Base-by-base conservation (phyloP, 2,797 vertebrate genomes). In the Psittacula derbiana region DNA sequence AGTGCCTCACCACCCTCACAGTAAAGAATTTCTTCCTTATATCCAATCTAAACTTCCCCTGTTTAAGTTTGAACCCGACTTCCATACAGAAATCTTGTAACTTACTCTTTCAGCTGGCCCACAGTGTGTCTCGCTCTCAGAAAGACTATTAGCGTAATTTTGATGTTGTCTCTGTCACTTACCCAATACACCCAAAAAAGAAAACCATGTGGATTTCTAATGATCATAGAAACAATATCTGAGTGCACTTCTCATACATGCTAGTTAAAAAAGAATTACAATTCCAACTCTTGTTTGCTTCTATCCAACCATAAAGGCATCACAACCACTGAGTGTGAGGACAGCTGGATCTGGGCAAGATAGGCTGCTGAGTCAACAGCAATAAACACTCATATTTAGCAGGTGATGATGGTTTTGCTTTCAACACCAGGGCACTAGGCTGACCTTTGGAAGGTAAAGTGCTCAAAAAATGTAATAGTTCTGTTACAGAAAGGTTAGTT, bases 321-420 rank as follows among this genome's bases (percentile, higher is more conserved):
- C 0, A 0, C 16, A 38, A 15, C 8, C 24, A 7, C 36, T 28
- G 20, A 12, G 7, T 0, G 1, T 14, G 16, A 38, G n/a, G 41
- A 53, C 33, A 23, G 8, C 18, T 30, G 66, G 23, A n/a, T 31
- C 33, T 67, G 47, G 12, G 55, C 16, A 36, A 64, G 38, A 14
- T 0, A 30, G 8, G 16, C 10, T 33, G 11, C 21, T 21, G 25
- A 31, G 27, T 55, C 52, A 52, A 30, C 18, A 67, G n/a, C 19
- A 53, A 33, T 38, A 36, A 55, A 33, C 1, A 3, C 1, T 6
- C 38, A 18, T 25, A 43, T 58, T 28, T 23, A 30, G 31, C 8
- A 46, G 49, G 20, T 0, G 1, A 33, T 47, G 20, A 78, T 10
- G 25, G 25, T 10, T 90, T 67, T 88, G 53, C 25, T 83, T 73